Evolutionary conservation across 1,140 invertebrate genomes (phyloP).

Genomic region (Lordiphosa stackelbergi): DNA sequence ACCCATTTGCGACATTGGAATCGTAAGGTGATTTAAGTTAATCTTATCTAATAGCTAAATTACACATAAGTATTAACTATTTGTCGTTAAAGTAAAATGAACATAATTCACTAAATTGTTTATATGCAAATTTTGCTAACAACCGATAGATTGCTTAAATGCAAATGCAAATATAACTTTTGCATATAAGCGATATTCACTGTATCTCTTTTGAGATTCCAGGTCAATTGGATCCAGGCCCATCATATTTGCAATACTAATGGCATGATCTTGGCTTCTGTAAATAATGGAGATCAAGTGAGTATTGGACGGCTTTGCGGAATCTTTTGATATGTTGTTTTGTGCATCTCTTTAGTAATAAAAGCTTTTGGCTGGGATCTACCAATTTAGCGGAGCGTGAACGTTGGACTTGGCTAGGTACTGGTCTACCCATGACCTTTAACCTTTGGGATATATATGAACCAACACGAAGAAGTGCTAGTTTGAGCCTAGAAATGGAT

Average conservation of each 20-base stretch:
- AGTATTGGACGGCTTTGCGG: not conserved
- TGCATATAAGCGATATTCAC: too few relatives aligned
- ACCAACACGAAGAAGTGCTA: constrained; percentile 21
- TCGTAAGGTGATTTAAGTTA: too few relatives aligned
- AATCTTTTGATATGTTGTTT: not conserved
- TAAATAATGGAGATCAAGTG: constrained; percentile 34
- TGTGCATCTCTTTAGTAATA: constrained; percentile 7
- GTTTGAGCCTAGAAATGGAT: constrained; percentile 28
- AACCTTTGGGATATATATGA: constrained; percentile 33
- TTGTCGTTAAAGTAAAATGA: too few relatives aligned
- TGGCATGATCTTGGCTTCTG: constrained; percentile 36
- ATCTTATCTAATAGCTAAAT: too few relatives aligned
- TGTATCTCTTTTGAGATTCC: not conserved
- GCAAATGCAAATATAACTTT: too few relatives aligned
- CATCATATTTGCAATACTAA: constrained; percentile 35
- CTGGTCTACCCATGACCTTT: constrained; percentile 43
- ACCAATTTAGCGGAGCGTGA: constrained; percentile 26
- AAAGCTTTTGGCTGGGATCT: constrained; percentile 48
- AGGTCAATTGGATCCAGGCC: constrained; percentile 48
- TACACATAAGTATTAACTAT: too few relatives aligned
- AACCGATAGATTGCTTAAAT: too few relatives aligned
- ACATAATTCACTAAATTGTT: too few relatives aligned
- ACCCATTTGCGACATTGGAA: too few relatives aligned
- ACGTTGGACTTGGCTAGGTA: constrained; percentile 44
- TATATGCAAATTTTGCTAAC: too few relatives aligned